These are phyloP conservation scores for Schrankia costaestrigalis DNA, from an alignment of 2,888 invertebrate species.

Conservation along the genomic window DNA sequence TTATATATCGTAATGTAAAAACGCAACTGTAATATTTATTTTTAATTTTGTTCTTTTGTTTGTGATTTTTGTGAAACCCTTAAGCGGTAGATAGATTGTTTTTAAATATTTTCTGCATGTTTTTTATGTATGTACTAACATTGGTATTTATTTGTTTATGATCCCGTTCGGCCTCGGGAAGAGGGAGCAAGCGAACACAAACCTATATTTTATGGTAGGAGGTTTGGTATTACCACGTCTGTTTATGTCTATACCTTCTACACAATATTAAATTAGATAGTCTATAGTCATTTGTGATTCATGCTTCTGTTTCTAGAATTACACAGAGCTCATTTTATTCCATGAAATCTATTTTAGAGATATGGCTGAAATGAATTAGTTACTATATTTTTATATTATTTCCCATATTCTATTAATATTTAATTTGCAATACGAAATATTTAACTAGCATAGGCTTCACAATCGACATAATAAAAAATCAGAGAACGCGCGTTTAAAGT, in stretches of 20 bases:
- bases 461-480: no score
- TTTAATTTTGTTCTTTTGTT: no score
- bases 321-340: conserved; percentile 27
- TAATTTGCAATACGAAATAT: no score
- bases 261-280: conserved; percentile 39
- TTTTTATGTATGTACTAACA: conserved; percentile 50
- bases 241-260: conserved; percentile 41
- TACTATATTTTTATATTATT: neutral
- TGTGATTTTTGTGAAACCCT: no score
- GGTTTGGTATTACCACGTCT: conserved; percentile 57
- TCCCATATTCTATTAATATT: neutral
- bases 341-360: no score
- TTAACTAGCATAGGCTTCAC: no score
- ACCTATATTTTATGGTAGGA: conserved; percentile 76
- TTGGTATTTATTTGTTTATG: conserved; percentile 70
- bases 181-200: conserved; percentile 76
- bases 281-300: conserved; percentile 25
- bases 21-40: neutral
- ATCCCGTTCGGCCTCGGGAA: conserved; percentile 65
- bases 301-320: conserved; percentile 26
- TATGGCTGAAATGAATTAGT: neutral
- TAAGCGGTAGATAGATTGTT: no score
- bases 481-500: no score
- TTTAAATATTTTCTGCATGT: conserved; percentile 29
- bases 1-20: neutral